Evolutionary conservation across 1,140 invertebrate genomes (phyloP).

Genomic region (Tyrophagus putrescentiae): DNA sequence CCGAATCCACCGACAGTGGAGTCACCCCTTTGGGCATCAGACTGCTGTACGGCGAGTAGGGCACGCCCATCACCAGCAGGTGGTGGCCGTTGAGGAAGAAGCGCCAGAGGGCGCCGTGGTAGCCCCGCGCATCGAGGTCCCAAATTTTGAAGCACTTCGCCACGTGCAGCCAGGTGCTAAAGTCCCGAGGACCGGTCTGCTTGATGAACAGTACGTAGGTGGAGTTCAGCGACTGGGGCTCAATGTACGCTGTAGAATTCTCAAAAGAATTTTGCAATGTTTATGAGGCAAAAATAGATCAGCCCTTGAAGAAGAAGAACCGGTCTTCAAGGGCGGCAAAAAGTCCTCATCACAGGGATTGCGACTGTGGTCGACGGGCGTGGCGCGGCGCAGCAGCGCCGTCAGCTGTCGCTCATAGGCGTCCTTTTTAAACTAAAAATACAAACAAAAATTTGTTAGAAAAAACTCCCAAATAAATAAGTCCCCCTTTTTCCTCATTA

Average conservation of each 20-base stretch:
- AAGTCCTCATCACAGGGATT: slow-evolving; percentile 40
- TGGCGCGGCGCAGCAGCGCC: slow-evolving; percentile 37
- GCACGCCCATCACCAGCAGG: slow-evolving; percentile 43
- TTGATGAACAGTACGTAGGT: slow-evolving; percentile 44
- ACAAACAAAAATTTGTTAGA: background rate
- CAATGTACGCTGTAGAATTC: background rate
- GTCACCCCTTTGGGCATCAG: slow-evolving; percentile 2
- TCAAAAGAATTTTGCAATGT: background rate
- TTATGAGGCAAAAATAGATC: background rate
- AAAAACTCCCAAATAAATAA: background rate
- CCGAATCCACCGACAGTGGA: slow-evolving; percentile 10
- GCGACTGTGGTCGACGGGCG: slow-evolving; percentile 41
- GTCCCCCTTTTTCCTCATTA: slow-evolving; percentile 27
- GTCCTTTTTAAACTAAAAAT: slow-evolving; percentile 34
- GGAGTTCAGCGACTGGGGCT: slow-evolving; percentile 30
- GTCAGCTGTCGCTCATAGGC: slow-evolving; percentile 43
- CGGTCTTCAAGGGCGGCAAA: slow-evolving; percentile 30
- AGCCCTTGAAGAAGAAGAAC: background rate
- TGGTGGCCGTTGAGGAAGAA: slow-evolving; percentile 41
- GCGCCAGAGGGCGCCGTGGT: slow-evolving; percentile 48
- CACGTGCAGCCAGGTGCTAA: slow-evolving; percentile 44
- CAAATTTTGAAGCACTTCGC: slow-evolving; percentile 51
- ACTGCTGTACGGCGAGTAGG: slow-evolving; percentile 42
- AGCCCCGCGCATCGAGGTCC: slow-evolving; percentile 49
- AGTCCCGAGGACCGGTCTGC: slow-evolving; percentile 43